Evolutionary conservation across 92 coral and sea anemone genomes (phyloP), one percentile per base, ranked within the genome.

Genomic region (Porites rus): DNA sequence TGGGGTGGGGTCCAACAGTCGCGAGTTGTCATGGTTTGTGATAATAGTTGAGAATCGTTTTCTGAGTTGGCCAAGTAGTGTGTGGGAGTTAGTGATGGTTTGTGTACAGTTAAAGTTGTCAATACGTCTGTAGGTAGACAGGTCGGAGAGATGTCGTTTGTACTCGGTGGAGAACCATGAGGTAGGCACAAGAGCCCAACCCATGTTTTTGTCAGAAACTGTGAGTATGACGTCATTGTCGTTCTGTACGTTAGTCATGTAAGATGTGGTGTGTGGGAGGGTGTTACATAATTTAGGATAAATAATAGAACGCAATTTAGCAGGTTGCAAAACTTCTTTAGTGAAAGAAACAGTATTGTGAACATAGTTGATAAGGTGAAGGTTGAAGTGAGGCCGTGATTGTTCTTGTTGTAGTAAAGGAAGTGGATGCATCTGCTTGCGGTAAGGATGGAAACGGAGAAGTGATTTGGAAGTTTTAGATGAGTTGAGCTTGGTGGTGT

Each of bases 331-430:
- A n/a, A 13, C 46, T 0, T 65, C 73, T 21, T 85, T 66, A 9
- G 74, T 19, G 18, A 63, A 75, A 10, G 19, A 58, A 8, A 25
- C 14, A 2, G 89, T 79, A 31, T 84, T 46, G 53, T 84, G 83
- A 4, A 84, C 83, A 84, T 84, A 84, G 13, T 75, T 51, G 0
- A 64, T 61, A 6, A 76, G 24, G 18, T 76, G 70, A 12, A 76
- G 50, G 76, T 85, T 85, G 67, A 85, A 85, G 64, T 76, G 20
- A 19, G 85, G 89, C 61, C 53, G 31, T n/a, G 66, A 10, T 85
- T 85, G 89, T 51, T 63, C 19, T 50, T 75, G 25, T 63, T 75
- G 22, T 7, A 85, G 72, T n/a, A 76, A 66, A 5, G 50, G 16
- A n/a, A 54, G 56, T 16, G 90, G 90, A n/a, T 78, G 38, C 3